A percentile compares a stretch with the other conserved stretches of the same genome.
phyloP scores from a whole-genome alignment of 2,888 invertebrate species.

The Sipunculus nudus region DNA sequence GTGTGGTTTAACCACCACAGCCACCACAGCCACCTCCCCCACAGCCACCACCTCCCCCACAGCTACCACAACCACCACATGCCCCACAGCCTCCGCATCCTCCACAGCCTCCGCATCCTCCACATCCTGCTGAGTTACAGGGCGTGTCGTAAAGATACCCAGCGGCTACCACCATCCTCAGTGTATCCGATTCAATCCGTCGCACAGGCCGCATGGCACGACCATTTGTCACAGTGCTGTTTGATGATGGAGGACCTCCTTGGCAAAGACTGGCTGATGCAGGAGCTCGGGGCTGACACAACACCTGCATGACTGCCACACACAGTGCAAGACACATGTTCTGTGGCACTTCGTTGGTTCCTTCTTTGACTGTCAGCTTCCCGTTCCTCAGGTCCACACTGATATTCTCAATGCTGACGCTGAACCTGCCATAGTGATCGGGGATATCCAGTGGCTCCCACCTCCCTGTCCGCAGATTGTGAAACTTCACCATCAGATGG shows the following conservation, averaged over 20 bases:
- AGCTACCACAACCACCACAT: conserved; percentile 42
- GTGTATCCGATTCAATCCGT: conserved; percentile 52
- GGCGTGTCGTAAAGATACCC: conserved; percentile 66
- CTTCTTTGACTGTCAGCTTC: conserved; percentile 46
- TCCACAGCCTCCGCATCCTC: conserved; percentile 31
- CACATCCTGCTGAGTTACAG: conserved; percentile 56
- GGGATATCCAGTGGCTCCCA: conserved; percentile 21
- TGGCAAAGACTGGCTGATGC: conserved; percentile 42
- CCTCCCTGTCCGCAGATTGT: conserved; percentile 37
- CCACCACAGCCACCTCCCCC: conserved; percentile 43
- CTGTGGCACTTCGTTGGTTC: conserved; percentile 64
- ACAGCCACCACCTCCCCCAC: conserved; percentile 42
- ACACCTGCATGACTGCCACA: conserved; percentile 68
- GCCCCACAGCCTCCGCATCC: conserved; percentile 39
- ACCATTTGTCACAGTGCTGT: not conserved
- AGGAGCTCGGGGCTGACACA: conserved; percentile 67
- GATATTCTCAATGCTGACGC: conserved; percentile 27
- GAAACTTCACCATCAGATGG: conserved; percentile 52
- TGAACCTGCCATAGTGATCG: conserved; percentile 19
- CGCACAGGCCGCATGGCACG: conserved; percentile 41
- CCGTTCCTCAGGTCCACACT: conserved; percentile 55
- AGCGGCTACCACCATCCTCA: conserved; percentile 66
- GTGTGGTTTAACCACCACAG: conserved; percentile 41
- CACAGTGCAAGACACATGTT: conserved; percentile 68
- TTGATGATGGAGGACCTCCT: not conserved